Base-by-base conservation (phyloP, 2,113 vertebrate species). In the Arenaria interpres region DNA sequence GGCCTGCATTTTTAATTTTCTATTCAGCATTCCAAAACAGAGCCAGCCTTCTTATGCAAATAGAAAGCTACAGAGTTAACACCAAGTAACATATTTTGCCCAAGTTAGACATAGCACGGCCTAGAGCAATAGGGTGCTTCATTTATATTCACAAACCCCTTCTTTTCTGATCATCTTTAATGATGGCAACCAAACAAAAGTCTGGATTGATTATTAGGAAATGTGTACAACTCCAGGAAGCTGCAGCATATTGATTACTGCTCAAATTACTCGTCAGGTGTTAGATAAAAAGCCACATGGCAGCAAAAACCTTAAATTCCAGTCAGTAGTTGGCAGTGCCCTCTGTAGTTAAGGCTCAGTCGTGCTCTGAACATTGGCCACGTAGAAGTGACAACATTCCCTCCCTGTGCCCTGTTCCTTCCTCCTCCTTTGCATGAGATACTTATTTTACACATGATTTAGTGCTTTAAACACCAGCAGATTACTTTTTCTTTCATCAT, bases 1-100 rank as follows among this genome's bases (percentile, higher is more conserved):
- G 96, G 95, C 89, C 95, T 82, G 91, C 91, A 92, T 97, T 98
- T 97, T 89, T 96, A 95, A 97, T 97, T 97, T 94, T 95, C 54
- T 96, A 7, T 87, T 94, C 86, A 94, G 77, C 79, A 90, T 94
- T 93, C 96, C 83, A 79, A 97, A 97, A 97, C 89, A 91, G 88
- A 94, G 60, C 27, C 88, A 90, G 27, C 50, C 80, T 68, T 43
- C 48, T 80, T 53, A 88, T 64, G 88, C 69, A 91, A 71, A 94
- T 93, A 77, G 71, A 51, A 87, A 96, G 76, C 92, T 88, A 54
- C 3, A 5, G 78, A 93, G 91, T 93, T 86, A 96, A 88, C 53
- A 64, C n/a, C 59, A 50, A 96, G 64, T 37, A 88, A 53, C 76
- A 60, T 53, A 11, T 87, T 95, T 93, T 93, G 76, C 89, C 78